These are phyloP conservation scores for Apotomis turbidana DNA, from an alignment of 2,888 invertebrate genomes.

Conservation along the genomic window DNA sequence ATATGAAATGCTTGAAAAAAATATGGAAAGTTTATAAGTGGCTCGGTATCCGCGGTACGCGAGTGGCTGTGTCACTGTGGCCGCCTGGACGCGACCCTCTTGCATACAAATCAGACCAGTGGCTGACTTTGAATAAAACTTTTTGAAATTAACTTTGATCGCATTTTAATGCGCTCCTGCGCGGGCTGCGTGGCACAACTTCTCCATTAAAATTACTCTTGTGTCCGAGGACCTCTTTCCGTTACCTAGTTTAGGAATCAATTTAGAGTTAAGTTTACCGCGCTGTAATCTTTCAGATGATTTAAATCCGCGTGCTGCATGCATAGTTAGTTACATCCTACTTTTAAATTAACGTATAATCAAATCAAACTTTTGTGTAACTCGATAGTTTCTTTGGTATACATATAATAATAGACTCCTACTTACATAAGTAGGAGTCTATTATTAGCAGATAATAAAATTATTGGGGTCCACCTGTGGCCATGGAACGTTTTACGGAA, in stretches of 20 bases:
- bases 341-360: too few species aligned
- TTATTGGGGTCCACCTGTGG: too few species aligned
- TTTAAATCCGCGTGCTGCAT: background rate
- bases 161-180: constrained; percentile 59
- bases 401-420: too few species aligned
- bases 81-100: constrained; percentile 49
- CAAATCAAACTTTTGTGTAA: too few species aligned
- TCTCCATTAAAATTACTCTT: constrained; percentile 62
- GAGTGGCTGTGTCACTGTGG: constrained; percentile 56
- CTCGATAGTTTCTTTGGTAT: too few species aligned
- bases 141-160: constrained; percentile 67
- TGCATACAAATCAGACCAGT: constrained; percentile 64
- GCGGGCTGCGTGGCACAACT: constrained; percentile 18
- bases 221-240: constrained; percentile 54
- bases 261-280: constrained; percentile 44
- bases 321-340: too few species aligned
- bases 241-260: constrained; percentile 61
- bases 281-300: background rate
- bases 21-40: constrained; percentile 60
- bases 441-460: too few species aligned
- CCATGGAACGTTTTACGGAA: too few species aligned
- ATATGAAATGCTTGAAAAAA: constrained; percentile 57
- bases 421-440: too few species aligned
- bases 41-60: constrained; percentile 49
- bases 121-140: constrained; percentile 60